Percentiles rank a stretch among this genome's conserved stretches.
These are phyloP conservation scores for Belonocnema kinseyi DNA, from an alignment of 1,140 invertebrate genomes.

Conservation along the genomic window DNA sequence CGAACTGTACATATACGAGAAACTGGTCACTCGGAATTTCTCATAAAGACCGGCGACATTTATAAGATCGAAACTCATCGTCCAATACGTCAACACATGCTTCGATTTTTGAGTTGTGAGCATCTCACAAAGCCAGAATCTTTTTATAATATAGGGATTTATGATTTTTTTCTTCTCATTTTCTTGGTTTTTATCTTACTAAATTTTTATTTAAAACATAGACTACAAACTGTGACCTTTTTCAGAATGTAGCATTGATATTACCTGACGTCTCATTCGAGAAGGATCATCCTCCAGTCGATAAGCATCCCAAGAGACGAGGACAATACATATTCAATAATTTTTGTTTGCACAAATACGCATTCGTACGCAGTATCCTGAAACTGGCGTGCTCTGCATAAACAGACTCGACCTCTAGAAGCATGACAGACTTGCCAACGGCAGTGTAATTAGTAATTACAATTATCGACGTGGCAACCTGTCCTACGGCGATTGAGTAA, in stretches of 20 bases:
- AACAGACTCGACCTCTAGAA: conserved; percentile 7
- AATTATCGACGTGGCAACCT: conserved; percentile 36
- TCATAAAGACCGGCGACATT: no score
- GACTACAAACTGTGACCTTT: neutral
- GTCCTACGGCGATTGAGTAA: conserved; percentile 34
- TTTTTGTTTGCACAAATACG: conserved; percentile 15
- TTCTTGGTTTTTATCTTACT: no score
- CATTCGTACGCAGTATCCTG: neutral
- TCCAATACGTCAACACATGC: no score
- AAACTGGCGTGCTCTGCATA: neutral
- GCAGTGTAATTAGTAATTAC: conserved; percentile 38
- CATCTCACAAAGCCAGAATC: no score
- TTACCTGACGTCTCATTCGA: neutral
- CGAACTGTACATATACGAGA: no score
- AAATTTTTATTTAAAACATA: no score
- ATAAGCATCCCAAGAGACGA: neutral
- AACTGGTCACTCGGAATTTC: no score
- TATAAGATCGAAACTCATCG: no score
- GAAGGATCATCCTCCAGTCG: neutral
- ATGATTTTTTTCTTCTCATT: no score
- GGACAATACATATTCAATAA: neutral
- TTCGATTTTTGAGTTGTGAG: no score
- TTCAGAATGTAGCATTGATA: neutral
- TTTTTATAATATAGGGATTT: no score
- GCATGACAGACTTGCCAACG: conserved; percentile 12